These are phyloP conservation scores for Rhodophaea formosa DNA, from an alignment of 2,888 invertebrate genomes.

Conservation along the genomic window DNA sequence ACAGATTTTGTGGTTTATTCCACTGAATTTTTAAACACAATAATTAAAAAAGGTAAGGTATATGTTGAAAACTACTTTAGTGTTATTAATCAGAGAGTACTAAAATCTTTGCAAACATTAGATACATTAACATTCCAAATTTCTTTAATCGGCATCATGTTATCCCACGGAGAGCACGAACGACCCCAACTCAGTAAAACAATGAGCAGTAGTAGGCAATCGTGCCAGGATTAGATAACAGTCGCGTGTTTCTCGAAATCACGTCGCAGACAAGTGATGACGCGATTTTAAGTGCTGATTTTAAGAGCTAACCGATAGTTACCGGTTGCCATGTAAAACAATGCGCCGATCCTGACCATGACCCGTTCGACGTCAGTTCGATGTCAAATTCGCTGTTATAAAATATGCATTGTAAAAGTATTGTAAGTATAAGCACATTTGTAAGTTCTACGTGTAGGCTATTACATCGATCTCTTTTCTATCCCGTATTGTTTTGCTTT, in stretches of 20 bases:
- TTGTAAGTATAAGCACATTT: no score
- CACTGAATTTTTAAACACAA: no score
- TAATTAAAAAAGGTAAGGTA: no score
- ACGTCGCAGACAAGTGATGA: not conserved
- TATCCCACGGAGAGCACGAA: not conserved
- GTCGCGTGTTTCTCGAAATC: constrained; percentile 4
- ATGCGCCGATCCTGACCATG: not conserved
- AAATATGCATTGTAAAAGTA: not conserved
- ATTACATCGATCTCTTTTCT: no score
- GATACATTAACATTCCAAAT: not conserved
- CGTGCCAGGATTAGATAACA: constrained; percentile 1
- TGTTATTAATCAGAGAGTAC: no score
- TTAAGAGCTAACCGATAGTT: not conserved
- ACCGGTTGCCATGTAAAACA: not conserved
- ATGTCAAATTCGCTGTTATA: not conserved
- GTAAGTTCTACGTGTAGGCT: no score
- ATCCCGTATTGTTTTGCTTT: no score
- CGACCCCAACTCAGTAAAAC: not conserved
- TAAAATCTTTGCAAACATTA: no score
- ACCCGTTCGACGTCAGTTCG: not conserved
- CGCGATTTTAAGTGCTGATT: not conserved
- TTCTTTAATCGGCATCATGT: not conserved
- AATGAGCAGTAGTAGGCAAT: not conserved
- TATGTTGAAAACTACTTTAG: no score
- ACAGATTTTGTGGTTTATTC: no score